A percentile compares a stretch with the other conserved stretches of the same genome.
phyloP scores from a whole-genome alignment of 1,140 invertebrate species.

The Drosophila nannoptera region DNA sequence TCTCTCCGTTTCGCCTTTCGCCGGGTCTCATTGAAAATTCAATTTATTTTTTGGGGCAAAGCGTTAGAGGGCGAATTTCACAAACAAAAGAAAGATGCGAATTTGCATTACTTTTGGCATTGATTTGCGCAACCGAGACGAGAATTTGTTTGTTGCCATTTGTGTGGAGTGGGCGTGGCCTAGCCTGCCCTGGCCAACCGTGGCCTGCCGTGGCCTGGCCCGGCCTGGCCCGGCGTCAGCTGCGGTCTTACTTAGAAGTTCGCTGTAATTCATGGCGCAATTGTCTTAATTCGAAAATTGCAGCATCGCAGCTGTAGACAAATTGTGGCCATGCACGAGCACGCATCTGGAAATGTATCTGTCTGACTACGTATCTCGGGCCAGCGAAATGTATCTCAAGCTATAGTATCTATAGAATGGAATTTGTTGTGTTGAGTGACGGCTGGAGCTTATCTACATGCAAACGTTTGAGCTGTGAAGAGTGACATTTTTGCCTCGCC shows the following conservation, averaged over 20 bases:
- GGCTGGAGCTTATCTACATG: conserved; percentile 24
- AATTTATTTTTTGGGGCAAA: conserved; percentile 60
- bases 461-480: not conserved
- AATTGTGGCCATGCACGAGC: conserved; percentile 66
- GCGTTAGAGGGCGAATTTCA: conserved; percentile 16
- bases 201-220: not conserved
- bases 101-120: conserved; percentile 72
- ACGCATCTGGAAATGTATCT: conserved; percentile 40
- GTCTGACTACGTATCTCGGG: not conserved
- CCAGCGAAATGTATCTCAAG: not conserved
- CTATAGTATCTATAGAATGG: too few species aligned
- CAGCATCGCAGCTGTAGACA: conserved; percentile 59
- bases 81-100: conserved; percentile 10
- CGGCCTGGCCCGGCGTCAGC: conserved; percentile 9
- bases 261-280: conserved; percentile 60
- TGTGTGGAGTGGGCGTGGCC: conserved; percentile 6
- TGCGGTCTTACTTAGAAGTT: conserved; percentile 26
- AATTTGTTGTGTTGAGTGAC: not conserved
- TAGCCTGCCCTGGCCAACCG: conserved; percentile 8
- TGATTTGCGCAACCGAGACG: conserved; percentile 50
- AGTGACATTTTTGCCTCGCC: conserved; percentile 4
- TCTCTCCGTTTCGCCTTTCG: conserved; percentile 14
- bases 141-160: not conserved
- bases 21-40: conserved; percentile 63
- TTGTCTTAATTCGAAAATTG: conserved; percentile 77